Base-by-base conservation (phyloP, 2,797 vertebrate species). In the Staurois parvus region DNA sequence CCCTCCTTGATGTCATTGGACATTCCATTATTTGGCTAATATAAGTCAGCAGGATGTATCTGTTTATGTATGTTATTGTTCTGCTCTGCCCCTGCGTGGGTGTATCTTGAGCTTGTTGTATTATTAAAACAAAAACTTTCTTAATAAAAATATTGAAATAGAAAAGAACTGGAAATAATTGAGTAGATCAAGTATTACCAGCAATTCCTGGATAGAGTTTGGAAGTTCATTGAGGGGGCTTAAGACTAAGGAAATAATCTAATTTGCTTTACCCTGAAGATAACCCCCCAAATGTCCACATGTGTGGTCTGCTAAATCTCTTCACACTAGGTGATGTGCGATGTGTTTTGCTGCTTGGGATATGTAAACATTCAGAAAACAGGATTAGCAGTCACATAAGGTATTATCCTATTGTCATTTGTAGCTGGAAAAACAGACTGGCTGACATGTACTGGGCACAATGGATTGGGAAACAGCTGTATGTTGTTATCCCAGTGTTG, bases 391-490 rank as follows among this genome's bases (percentile, higher is more conserved):
- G 3, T 24, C 62, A 73, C 15, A 73, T 26, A 82, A 73, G 68
- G 28, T 76, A 73, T 72, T 19, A 24, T 17, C n/a, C 32, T 78
- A 52, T 26, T 80, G 59, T 68, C 32, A 12, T 64, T 78, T 48
- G 29, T 56, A 24, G 48, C 70, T 29, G 24, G n/a, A 64, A 81
- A 85, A 85, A 76, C 52, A 81, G 56, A 30, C 76, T 24, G 9
- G 21, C 2, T 45, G 32, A 59, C 70, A 32, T 19, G 40, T 32
- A 24, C 32, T 66, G 45, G 66, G 30, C 26, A 86, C 79, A 86
- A 86, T 86, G 29, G 74, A 13, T 40, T 67, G n/a, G 66, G 74
- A 82, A 78, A 69, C 85, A 82, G 85, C 84, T 85, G 84, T 85
- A 42, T 74, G 76, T 26, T 76, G 66, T 80, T 85, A 75, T 80